Percentiles rank a stretch among this genome's conserved stretches.
Conservation (phyloP, 37 sponge, comb jelly and placozoan genomes). For the Dysidea cf. avara region DNA sequence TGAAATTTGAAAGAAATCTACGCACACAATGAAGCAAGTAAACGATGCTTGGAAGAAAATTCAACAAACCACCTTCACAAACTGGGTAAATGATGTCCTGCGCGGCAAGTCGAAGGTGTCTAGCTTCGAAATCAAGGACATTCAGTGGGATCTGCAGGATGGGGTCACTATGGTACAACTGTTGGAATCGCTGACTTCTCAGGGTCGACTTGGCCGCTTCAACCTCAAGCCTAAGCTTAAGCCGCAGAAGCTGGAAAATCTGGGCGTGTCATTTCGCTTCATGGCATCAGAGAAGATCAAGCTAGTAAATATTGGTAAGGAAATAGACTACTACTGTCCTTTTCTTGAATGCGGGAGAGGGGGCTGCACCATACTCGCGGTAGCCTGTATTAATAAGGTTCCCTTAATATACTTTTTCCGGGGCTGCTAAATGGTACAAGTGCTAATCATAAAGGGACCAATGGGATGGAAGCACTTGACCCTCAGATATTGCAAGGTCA, state of each 20-base stretch:
- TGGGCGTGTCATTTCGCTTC: constrained; percentile 64
- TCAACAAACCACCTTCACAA: constrained; percentile 90
- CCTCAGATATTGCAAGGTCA: too few relatives aligned
- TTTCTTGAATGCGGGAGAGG: too few relatives aligned
- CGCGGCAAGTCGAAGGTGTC: constrained; percentile 42
- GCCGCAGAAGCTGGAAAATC: constrained; percentile 75
- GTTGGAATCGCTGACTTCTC: constrained; percentile 61
- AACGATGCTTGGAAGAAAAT: constrained; percentile 85
- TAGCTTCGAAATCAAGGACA: constrained; percentile 40
- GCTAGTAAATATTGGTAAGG: constrained; percentile 89
- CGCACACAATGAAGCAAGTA: constrained; percentile 19
- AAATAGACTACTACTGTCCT: too few relatives aligned
- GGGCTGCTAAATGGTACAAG: too few relatives aligned
- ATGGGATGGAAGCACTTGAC: too few relatives aligned
- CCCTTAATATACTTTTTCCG: too few relatives aligned
- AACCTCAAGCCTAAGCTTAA: constrained; percentile 58
- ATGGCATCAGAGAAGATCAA: constrained; percentile 68
- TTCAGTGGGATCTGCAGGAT: constrained; percentile 81
- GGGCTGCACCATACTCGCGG: too few relatives aligned
- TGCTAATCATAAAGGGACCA: too few relatives aligned
- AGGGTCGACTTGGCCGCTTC: constrained; percentile 13
- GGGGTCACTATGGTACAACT: constrained; percentile 82
- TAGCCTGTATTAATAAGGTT: too few relatives aligned
- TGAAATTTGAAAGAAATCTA: too few relatives aligned
- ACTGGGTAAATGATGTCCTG: constrained; percentile 90